Evolutionary conservation across 2,113 vertebrate genomes (phyloP).

Genomic region (Lepidothrix coronata): DNA sequence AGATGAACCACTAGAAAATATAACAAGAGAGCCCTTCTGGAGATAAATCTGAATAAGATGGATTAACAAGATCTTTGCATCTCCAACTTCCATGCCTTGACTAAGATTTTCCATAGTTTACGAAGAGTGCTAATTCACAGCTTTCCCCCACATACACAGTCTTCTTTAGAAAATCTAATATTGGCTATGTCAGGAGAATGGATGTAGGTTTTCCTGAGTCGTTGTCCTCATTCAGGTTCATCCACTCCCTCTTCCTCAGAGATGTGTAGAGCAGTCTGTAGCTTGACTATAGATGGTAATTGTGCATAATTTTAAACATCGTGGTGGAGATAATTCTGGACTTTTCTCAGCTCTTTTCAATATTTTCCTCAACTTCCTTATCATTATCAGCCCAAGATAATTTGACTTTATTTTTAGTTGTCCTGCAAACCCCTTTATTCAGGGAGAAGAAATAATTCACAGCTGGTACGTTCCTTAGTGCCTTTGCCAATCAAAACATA

Average conservation of each 20-base stretch:
- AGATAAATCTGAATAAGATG: not conserved
- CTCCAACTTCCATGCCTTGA: not conserved
- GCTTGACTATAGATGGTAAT: not conserved
- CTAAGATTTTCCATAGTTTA: not conserved
- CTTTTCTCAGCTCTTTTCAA: not conserved
- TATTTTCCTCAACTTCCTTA: conserved; percentile 2
- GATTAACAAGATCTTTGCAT: not conserved
- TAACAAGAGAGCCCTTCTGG: not conserved
- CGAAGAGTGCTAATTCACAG: not conserved
- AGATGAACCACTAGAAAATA: not conserved
- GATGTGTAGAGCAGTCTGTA: not conserved
- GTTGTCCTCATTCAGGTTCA: not conserved
- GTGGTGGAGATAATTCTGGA: not conserved
- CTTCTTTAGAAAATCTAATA: not conserved
- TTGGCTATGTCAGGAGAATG: not conserved
- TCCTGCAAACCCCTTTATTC: not conserved
- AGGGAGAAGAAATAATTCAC: not conserved
- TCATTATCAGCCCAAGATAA: not conserved
- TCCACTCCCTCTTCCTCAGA: not conserved
- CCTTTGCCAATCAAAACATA: conserved; percentile 22
- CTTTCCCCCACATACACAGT: not conserved
- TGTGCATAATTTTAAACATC: not conserved
- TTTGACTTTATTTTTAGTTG: conserved; percentile 5
- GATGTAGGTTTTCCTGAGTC: not conserved
- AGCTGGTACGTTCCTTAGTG: not conserved